Base-by-base conservation (phyloP, 2,888 invertebrate genomes). In the Tenthredo notha region DNA sequence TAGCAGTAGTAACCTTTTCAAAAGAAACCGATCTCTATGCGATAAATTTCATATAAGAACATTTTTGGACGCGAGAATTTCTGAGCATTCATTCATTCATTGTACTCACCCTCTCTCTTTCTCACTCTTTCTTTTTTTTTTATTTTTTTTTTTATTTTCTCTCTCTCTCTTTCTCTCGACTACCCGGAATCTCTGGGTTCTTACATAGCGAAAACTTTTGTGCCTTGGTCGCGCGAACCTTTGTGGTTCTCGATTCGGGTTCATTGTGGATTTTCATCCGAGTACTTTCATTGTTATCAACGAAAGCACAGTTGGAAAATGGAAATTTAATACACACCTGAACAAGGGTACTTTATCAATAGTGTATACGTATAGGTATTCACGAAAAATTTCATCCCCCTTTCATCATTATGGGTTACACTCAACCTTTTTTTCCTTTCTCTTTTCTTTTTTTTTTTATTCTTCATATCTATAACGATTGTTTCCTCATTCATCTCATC, bases 251-350 rank as follows among this genome's bases (percentile, higher is more conserved):
- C 78, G 85, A 85, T 85, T 85, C 82, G 50, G 72, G 80, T 80
- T 85, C 85, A 80, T 85, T 85, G 70, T 85, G 67, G 67, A 85
- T 85, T 82, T 82, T 85, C 70, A 67, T 67, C 50, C 29, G 82
- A 82, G 77, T 61, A 58, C 80, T 72, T 50, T 80, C 84, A 67
- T 84, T 77, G 77, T 84, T 61, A 80, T 61, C 67, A n/a, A 61
- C 54, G 18, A 50, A 67, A 67, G 70, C 88, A 85, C 82, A 86
- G 84, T 85, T 86, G 88, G 90, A 89, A 90, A 90, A 91, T 90
- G 90, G 90, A 90, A 91, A 91, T 91, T 90, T 90, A 89, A 91
- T 90, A 87, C 88, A 86, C 85, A 86, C 84, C 65, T 25, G 21
- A 1, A 15, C 77, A 10, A n/a, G 50, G 12, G 21, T 25, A 12